These are phyloP conservation scores for Penaeus chinensis DNA, from an alignment of 1,140 invertebrate genomes.

Conservation along the genomic window DNA sequence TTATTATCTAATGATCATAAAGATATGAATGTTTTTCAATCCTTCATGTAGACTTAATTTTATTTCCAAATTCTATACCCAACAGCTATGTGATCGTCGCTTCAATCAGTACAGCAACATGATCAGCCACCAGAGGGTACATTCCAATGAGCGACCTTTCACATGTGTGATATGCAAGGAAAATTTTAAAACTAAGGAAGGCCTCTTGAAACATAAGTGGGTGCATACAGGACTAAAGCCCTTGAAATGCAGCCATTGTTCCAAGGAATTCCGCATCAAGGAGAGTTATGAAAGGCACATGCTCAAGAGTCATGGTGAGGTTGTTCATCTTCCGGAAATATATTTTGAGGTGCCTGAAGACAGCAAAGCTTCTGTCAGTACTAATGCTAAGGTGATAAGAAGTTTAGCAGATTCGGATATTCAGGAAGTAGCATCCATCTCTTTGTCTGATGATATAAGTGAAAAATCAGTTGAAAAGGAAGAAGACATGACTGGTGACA, in stretches of 20 bases:
- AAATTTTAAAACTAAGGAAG: conserved; percentile 35
- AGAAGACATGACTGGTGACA: not conserved
- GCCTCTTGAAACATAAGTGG: conserved; percentile 34
- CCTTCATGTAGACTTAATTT: not conserved
- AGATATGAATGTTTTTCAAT: too few relatives aligned
- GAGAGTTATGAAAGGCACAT: conserved; percentile 41
- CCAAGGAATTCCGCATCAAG: conserved; percentile 34
- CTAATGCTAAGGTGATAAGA: conserved; percentile 1
- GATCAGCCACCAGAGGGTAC: conserved; percentile 27
- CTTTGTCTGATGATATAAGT: not conserved
- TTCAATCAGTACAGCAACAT: conserved; percentile 45
- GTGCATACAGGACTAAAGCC: conserved; percentile 32
- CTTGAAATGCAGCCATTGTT: conserved; percentile 29
- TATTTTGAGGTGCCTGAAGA: conserved; percentile 36
- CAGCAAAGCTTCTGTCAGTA: not conserved
- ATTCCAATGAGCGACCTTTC: conserved; percentile 29
- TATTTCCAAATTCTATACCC: not conserved
- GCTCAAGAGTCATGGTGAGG: conserved; percentile 27
- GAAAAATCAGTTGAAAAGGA: not conserved
- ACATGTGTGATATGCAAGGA: conserved; percentile 33
- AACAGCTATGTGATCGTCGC: conserved; percentile 40
- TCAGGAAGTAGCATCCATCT: not conserved
- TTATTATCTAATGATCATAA: too few relatives aligned
- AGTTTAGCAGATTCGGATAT: not conserved
- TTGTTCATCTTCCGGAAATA: conserved; percentile 30